Percentiles rank a stretch among this genome's conserved stretches.
These are phyloP conservation scores for Orussus abietinus DNA, from an alignment of 1,140 invertebrate genomes.

Conservation along the genomic window DNA sequence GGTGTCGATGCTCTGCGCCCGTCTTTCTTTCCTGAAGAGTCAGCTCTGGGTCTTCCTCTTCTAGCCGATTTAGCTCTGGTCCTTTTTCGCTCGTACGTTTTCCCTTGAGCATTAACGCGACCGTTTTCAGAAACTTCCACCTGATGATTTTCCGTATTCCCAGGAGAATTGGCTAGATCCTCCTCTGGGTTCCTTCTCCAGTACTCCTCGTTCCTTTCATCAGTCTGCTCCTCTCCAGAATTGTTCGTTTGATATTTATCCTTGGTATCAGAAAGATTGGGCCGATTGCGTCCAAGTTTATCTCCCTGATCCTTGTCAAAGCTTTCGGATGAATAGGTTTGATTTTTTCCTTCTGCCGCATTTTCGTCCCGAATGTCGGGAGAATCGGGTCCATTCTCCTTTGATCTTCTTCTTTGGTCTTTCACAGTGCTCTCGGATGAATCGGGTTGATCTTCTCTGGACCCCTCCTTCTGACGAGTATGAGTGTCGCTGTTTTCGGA, in stretches of 20 bases:
- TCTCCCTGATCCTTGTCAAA: conserved; percentile 24
- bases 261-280: not conserved
- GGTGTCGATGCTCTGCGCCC: not conserved
- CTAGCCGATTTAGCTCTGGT: not conserved
- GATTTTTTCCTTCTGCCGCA: conserved; percentile 19
- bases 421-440: conserved; percentile 13
- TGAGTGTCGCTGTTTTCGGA: not conserved
- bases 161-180: no score
- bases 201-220: conserved; percentile 5
- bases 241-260: not conserved
- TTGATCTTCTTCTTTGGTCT: conserved; percentile 7
- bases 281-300: conserved; percentile 7
- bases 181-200: no score
- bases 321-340: conserved; percentile 7
- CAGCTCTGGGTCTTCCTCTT: not conserved
- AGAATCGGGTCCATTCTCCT: conserved; percentile 3
- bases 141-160: no score
- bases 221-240: not conserved
- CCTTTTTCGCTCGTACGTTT: not conserved
- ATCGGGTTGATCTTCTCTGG: conserved; percentile 15
- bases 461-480: not conserved
- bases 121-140: not conserved
- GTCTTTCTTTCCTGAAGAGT: not conserved
- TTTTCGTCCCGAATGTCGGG: no score
- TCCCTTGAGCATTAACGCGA: not conserved